Conservation (phyloP, 2,797 vertebrate species). For the Chrysocyon brachyurus region DNA sequence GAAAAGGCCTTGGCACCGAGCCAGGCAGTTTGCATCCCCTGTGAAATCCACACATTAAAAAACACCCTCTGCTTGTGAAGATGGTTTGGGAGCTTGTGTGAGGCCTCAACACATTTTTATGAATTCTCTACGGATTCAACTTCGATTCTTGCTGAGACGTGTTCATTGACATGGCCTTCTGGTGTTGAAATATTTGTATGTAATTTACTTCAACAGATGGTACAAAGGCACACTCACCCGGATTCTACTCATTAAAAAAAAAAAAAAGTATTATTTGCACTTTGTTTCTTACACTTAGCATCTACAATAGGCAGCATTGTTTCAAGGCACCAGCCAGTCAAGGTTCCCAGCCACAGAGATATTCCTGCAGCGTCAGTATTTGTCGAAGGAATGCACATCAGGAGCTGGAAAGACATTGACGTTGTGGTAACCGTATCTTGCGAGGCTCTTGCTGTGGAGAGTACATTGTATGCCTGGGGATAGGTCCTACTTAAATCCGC, state of each 20-base stretch:
- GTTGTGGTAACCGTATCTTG: not conserved
- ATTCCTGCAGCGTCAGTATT: not conserved
- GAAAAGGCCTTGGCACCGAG: not conserved
- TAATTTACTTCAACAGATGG: conserved; percentile 49
- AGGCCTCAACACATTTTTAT: not conserved
- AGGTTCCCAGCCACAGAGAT: not conserved
- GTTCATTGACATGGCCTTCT: not conserved
- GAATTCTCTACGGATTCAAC: conserved; percentile 20
- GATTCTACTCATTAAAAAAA: not conserved
- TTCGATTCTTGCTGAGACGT: not conserved
- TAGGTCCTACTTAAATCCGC: not conserved
- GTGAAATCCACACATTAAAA: conserved; percentile 9
- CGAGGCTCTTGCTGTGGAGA: not conserved
- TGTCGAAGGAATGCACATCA: not conserved
- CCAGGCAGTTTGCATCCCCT: not conserved
- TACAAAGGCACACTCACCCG: not conserved
- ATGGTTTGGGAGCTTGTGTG: not conserved
- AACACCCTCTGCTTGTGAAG: not conserved
- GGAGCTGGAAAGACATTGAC: not conserved
- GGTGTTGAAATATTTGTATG: conserved; percentile 39
- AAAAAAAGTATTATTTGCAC: not conserved
- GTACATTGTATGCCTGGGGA: not conserved
- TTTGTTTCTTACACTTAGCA: not conserved
- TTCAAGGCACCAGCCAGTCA: not conserved
- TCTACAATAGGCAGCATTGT: not conserved